Conservation (phyloP, 2,797 vertebrate species). For the Argya squamiceps region DNA sequence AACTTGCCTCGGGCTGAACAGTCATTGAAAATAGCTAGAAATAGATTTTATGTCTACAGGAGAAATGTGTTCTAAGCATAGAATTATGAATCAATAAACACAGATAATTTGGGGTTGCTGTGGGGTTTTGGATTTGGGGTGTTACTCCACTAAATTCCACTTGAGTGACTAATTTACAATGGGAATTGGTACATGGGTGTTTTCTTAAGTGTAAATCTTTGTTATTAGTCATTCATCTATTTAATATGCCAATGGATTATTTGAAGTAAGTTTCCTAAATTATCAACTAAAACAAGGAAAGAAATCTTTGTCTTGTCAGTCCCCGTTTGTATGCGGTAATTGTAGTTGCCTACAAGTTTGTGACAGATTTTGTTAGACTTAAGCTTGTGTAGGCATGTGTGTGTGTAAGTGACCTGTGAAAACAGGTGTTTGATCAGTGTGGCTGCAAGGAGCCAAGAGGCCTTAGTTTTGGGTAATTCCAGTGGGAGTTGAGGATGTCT, state of each 20-base stretch:
- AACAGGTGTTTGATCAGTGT: neutral
- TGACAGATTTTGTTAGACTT: neutral
- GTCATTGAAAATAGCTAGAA: neutral
- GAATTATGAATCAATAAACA: constrained; percentile 10
- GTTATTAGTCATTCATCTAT: constrained; percentile 28
- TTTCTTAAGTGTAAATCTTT: neutral
- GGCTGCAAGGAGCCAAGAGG: neutral
- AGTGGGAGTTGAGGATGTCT: neutral
- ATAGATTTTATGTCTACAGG: constrained; percentile 1
- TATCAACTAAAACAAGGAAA: neutral
- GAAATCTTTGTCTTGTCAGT: neutral
- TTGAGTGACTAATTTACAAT: constrained; percentile 1
- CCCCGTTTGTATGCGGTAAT: neutral
- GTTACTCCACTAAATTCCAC: constrained; percentile 21
- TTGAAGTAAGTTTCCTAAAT: constrained; percentile 27
- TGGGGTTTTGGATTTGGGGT: neutral
- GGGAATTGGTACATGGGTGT: neutral
- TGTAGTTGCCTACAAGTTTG: neutral
- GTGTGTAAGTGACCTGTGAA: neutral
- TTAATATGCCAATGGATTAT: neutral
- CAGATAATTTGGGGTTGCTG: neutral
- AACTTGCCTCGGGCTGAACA: neutral
- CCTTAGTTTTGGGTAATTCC: neutral
- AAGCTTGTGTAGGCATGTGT: neutral
- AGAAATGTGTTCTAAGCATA: neutral